A percentile compares a stretch with the other conserved stretches of the same genome.
phyloP scores from a whole-genome alignment of 1,140 invertebrate species.

The Drosophila rufa region DNA sequence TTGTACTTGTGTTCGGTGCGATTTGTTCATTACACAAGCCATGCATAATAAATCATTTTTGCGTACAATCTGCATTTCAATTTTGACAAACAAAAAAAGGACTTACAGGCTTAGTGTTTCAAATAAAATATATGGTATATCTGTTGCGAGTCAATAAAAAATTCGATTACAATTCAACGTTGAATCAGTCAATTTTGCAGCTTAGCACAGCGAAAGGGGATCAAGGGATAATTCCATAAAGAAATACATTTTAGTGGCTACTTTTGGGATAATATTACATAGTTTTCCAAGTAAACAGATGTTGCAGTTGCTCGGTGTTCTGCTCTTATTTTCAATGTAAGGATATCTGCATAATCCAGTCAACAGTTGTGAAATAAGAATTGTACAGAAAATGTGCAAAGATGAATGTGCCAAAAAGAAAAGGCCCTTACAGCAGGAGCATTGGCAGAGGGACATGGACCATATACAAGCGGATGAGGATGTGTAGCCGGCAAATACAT shows the following conservation, averaged over 20 bases:
- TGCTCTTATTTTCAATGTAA: not conserved
- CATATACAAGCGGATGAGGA: not conserved
- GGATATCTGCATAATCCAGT: conserved; percentile 24
- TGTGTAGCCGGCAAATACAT: conserved; percentile 11
- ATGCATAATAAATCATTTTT: conserved; percentile 52
- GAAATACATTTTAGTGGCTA: conserved; percentile 5
- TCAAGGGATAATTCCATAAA: conserved; percentile 19
- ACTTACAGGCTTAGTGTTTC: conserved; percentile 26
- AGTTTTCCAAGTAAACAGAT: conserved; percentile 28
- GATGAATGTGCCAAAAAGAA: conserved; percentile 13
- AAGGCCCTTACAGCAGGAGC: not conserved
- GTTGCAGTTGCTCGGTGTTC: conserved; percentile 1
- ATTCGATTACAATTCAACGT: not conserved
- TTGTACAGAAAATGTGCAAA: conserved; percentile 11
- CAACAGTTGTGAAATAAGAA: conserved; percentile 35
- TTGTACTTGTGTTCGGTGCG: conserved; percentile 21
- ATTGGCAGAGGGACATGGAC: not conserved
- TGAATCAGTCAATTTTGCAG: conserved; percentile 15
- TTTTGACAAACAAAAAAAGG: conserved; percentile 19
- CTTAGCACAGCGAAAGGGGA: conserved; percentile 11
- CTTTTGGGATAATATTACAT: conserved; percentile 10
- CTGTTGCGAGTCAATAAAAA: not conserved
- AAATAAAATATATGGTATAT: conserved; percentile 17
- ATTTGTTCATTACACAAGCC: conserved; percentile 37
- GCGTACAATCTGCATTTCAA: conserved; percentile 22